A percentile compares a stretch with the other conserved stretches of the same genome.
phyloP scores from a whole-genome alignment of 2,797 vertebrate species.

The Enoplosus armatus region DNA sequence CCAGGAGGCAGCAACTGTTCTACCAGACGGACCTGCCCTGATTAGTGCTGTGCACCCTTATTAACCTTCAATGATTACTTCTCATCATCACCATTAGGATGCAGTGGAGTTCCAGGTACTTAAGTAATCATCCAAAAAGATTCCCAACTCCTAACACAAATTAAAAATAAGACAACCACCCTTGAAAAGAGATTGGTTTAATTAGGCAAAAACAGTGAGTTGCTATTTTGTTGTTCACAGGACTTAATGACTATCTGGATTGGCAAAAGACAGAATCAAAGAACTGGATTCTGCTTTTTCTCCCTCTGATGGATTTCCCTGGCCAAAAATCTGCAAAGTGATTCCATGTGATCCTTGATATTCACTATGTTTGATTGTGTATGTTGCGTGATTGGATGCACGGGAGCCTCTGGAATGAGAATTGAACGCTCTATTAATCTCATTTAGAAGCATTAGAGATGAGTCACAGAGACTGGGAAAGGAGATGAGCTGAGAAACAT shows the following conservation, averaged over 20 bases:
- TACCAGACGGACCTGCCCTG: constrained; percentile 45
- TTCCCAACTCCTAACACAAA: constrained; percentile 53
- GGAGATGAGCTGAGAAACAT: constrained; percentile 16
- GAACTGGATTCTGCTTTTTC: neutral
- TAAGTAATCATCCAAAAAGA: constrained; percentile 66
- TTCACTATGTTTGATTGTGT: constrained; percentile 50
- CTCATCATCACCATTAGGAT: constrained; percentile 67
- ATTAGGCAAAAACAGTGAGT: constrained; percentile 37
- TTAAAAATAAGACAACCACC: constrained; percentile 36
- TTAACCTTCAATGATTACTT: constrained; percentile 79
- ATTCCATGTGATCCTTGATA: constrained; percentile 51
- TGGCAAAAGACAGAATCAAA: constrained; percentile 37
- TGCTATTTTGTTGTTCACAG: constrained; percentile 25
- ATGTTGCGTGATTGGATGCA: constrained; percentile 57
- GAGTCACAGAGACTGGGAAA: constrained; percentile 44
- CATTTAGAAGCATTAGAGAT: constrained; percentile 60
- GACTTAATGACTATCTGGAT: constrained; percentile 28
- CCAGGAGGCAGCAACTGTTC: constrained; percentile 50
- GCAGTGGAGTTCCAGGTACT: constrained; percentile 60
- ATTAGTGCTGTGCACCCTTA: constrained; percentile 69
- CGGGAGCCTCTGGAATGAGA: constrained; percentile 56
- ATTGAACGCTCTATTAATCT: constrained; percentile 67
- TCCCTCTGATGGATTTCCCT: constrained; percentile 30
- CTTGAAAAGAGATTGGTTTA: constrained; percentile 54
- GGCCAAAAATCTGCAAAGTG: constrained; percentile 44